Evolutionary conservation across 2,113 vertebrate genomes (phyloP).

Genomic region (Ammodytes marinus): DNA sequence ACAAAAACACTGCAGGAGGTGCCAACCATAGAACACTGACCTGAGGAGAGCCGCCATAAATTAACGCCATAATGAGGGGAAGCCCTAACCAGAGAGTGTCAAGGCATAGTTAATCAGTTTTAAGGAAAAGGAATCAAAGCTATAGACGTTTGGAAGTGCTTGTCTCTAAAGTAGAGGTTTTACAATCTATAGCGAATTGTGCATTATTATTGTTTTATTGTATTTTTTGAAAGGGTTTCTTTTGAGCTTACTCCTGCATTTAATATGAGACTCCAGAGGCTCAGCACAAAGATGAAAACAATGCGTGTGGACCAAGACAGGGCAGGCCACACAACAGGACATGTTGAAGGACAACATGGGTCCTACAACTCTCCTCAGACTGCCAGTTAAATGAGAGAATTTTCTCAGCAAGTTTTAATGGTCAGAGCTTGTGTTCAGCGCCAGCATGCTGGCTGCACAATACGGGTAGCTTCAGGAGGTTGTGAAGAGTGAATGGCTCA

Average conservation of each 20-base stretch:
- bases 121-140: slow-evolving; percentile 62
- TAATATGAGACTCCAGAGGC: slow-evolving; percentile 23
- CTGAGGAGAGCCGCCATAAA: slow-evolving; percentile 74
- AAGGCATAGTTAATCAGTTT: slow-evolving; percentile 69
- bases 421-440: slow-evolving; percentile 70
- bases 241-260: slow-evolving; percentile 51
- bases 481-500: slow-evolving; percentile 78
- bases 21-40: slow-evolving; percentile 53
- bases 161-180: slow-evolving; percentile 57
- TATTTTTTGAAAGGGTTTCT: slow-evolving; percentile 33
- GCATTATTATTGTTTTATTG: slow-evolving; percentile 45
- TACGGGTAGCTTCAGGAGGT: slow-evolving; percentile 75
- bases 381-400: slow-evolving; percentile 74
- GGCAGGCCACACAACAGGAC: slow-evolving; percentile 28
- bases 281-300: slow-evolving; percentile 60
- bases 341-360: slow-evolving; percentile 57
- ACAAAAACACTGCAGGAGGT: slow-evolving; percentile 77
- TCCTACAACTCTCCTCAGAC: slow-evolving; percentile 53
- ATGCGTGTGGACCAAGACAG: slow-evolving; percentile 54
- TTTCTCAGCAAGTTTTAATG: slow-evolving; percentile 48
- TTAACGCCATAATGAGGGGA: slow-evolving; percentile 56
- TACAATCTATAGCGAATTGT: slow-evolving; percentile 66
- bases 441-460: slow-evolving; percentile 70
- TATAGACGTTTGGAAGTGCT: slow-evolving; percentile 39
- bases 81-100: slow-evolving; percentile 48